Percentiles rank a stretch among this genome's conserved stretches.
Conservation (phyloP, 2,797 vertebrate species). For the Pelochelys cantorii region DNA sequence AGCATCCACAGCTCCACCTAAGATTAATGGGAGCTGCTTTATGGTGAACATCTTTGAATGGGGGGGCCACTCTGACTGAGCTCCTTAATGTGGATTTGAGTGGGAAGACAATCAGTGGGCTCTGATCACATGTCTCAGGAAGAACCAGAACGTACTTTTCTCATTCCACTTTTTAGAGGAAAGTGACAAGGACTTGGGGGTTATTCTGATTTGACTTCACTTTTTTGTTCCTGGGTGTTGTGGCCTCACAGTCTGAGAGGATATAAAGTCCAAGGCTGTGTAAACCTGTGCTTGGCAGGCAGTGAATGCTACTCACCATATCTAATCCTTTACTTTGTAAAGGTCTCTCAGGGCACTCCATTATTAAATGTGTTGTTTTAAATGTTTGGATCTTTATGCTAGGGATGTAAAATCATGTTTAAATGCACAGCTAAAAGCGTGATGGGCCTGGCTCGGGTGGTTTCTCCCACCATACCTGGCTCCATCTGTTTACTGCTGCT, state of each 20-base stretch:
- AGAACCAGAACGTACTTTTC: neutral
- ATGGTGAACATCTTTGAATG: neutral
- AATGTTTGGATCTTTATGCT: neutral
- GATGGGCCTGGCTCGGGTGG: neutral
- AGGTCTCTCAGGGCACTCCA: neutral
- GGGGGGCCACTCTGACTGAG: neutral
- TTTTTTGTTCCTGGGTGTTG: neutral
- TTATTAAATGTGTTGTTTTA: neutral
- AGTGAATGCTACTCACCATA: neutral
- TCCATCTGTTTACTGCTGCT: neutral
- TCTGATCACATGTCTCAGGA: neutral
- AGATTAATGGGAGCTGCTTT: neutral
- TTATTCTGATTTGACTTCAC: neutral
- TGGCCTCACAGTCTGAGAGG: neutral
- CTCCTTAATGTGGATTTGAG: neutral
- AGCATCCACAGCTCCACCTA: neutral
- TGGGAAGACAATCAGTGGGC: accelerated
- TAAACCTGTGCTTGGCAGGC: neutral
- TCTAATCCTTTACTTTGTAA: neutral
- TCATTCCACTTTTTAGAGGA: neutral
- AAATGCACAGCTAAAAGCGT: too few species aligned
- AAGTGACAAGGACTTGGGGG: neutral
- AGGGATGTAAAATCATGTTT: too few species aligned
- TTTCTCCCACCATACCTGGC: neutral
- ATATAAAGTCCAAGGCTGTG: neutral